These are phyloP conservation scores for Tragulus kanchil DNA, from an alignment of 2,113 vertebrate species.

Conservation along the genomic window DNA sequence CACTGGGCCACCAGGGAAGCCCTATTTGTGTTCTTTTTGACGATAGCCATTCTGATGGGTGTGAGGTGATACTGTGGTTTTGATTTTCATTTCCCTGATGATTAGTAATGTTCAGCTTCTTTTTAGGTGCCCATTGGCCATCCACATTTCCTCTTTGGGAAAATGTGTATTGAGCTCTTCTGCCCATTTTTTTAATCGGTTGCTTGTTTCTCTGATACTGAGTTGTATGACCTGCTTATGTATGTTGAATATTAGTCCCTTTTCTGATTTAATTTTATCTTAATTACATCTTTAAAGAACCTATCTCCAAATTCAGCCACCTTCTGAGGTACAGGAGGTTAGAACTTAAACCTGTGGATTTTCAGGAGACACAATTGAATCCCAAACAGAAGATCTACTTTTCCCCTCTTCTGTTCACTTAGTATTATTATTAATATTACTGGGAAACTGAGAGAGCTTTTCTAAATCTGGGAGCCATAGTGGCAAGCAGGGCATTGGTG, in stretches of 20 bases:
- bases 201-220: neutral
- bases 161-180: neutral
- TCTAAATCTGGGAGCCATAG: neutral
- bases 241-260: neutral
- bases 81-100: neutral
- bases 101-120: neutral
- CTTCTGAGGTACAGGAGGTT: neutral
- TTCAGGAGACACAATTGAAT: neutral
- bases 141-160: neutral
- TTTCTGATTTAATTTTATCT: neutral
- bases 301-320: neutral
- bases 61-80: neutral
- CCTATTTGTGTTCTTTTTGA: neutral
- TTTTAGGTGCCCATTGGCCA: neutral
- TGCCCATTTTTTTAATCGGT: neutral
- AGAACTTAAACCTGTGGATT: neutral
- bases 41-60: neutral
- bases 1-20: too few species aligned
- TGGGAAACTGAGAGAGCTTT: slow-evolving; percentile 39
- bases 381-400: neutral
- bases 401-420: slow-evolving; percentile 47
- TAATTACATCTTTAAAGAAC: neutral
- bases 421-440: neutral
- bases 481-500: neutral
- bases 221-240: neutral